phyloP scores from a whole-genome alignment of 2,888 invertebrate species.

The Ramazzottius varieornatus region DNA sequence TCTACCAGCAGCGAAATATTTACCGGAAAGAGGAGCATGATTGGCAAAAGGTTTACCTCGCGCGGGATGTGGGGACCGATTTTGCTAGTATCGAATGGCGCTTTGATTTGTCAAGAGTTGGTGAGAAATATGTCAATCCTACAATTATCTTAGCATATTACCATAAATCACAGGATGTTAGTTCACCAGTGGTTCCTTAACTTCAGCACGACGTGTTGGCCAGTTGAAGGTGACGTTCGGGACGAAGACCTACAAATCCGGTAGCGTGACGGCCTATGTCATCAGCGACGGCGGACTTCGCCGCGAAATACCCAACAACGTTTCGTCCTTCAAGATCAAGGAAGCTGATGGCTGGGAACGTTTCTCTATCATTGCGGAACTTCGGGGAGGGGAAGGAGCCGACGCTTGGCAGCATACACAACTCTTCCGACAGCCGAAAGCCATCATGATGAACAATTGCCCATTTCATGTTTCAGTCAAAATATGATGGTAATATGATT shows the following conservation, averaged over 20 bases:
- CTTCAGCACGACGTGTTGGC: no score
- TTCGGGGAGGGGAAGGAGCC: constrained; percentile 46
- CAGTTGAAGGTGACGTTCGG: neutral
- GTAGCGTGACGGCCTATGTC: neutral
- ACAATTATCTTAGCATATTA: neutral
- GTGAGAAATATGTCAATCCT: neutral
- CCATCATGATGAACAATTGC: neutral
- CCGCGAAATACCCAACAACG: neutral
- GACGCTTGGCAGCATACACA: constrained; percentile 79
- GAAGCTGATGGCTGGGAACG: neutral
- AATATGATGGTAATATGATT: no score
- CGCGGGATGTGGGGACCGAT: neutral
- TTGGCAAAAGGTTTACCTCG: neutral
- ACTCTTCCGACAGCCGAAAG: constrained; percentile 47
- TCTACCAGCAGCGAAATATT: neutral
- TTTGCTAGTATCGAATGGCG: neutral
- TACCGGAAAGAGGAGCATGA: neutral
- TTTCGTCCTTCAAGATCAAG: neutral
- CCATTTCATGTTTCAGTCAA: neutral
- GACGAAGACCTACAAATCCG: neutral
- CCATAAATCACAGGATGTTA: neutral
- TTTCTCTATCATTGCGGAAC: neutral
- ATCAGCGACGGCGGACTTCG: neutral
- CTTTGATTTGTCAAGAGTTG: neutral
- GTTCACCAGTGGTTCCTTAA: neutral